Evolutionary conservation across 2,113 vertebrate species (phyloP).

Genomic region (Hydrolagus affinis): DNA sequence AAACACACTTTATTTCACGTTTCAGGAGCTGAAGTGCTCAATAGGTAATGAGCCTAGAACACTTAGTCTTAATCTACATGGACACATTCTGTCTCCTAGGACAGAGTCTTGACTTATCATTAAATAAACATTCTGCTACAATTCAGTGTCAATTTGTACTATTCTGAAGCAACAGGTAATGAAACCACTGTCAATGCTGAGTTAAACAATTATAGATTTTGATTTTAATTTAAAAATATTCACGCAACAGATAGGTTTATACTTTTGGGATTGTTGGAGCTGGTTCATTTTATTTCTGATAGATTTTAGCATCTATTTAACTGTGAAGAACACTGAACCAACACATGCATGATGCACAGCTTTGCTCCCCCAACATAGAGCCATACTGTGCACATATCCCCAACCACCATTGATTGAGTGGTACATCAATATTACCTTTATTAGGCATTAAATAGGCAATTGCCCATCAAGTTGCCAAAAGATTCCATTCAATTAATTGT

Average conservation of each 20-base stretch:
- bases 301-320: background rate
- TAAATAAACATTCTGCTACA: background rate
- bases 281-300: background rate
- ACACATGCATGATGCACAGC: background rate
- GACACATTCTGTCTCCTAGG: conserved; percentile 9
- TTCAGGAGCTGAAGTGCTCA: conserved; percentile 29
- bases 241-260: background rate
- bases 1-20: no score
- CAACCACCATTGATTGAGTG: background rate
- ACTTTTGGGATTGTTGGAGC: background rate
- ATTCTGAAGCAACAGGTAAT: background rate
- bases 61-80: conserved; percentile 29
- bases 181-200: no score
- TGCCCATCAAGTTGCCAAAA: conserved; percentile 23
- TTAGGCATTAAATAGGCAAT: conserved; percentile 22
- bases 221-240: background rate
- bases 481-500: conserved; percentile 11
- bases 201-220: background rate
- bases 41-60: conserved; percentile 36
- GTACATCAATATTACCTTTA: no score
- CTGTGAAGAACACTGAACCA: conserved; percentile 14
- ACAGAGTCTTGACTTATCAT: conserved; percentile 16
- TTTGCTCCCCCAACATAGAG: background rate
- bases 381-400: background rate
- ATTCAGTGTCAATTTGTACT: background rate